Base-by-base conservation (phyloP, 1,140 invertebrate genomes). In the Heliothis subflexa region DNA sequence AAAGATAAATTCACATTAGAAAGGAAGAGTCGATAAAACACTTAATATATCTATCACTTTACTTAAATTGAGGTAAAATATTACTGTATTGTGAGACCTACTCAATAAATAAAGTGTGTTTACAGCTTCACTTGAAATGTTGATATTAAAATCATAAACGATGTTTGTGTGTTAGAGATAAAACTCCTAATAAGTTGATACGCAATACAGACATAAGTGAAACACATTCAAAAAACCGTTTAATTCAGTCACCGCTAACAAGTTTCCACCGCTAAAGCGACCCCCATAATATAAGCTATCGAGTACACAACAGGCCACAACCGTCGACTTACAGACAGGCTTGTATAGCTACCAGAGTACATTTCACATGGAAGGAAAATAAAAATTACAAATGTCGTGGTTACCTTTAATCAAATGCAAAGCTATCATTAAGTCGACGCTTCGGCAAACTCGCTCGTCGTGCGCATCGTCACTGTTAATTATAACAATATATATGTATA, bases 341-440 rank as follows among this genome's bases (percentile, higher is more conserved):
- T 55, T 54, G 79, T 85, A 82, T 83, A 83, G 78, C 84, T 80
- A 81, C 71, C 79, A 59, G 68, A 64, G 21, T 61, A 78, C 78
- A 73, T 33, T 80, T 77, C 74, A 78, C 72, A 82, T 64, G 78
- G 59, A 77, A 78, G 77, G 78, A 86, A 86, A 91, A 86, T 85
- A 91, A 90, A 91, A 90, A 90, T 89, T 88, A 93, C 89, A 92
- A 93, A 89, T 88, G 86, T 91, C 86, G 85, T 86, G 88, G 88
- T 93, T 89, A 92, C 89, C 91, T 93, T 93, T 91, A 93, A 92
- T 93, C 86, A 91, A 91, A 94, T 94, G 90, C 91, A 92, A 93
- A 92, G 91, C 89, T 92, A 93, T 93, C 91, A 92, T 94, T 93
- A 93, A 94, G 89, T 89, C 87, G 85, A 87, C 82, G 83, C 88